phyloP scores from a whole-genome alignment of 2,113 vertebrate species.

The Microtus richardsoni region DNA sequence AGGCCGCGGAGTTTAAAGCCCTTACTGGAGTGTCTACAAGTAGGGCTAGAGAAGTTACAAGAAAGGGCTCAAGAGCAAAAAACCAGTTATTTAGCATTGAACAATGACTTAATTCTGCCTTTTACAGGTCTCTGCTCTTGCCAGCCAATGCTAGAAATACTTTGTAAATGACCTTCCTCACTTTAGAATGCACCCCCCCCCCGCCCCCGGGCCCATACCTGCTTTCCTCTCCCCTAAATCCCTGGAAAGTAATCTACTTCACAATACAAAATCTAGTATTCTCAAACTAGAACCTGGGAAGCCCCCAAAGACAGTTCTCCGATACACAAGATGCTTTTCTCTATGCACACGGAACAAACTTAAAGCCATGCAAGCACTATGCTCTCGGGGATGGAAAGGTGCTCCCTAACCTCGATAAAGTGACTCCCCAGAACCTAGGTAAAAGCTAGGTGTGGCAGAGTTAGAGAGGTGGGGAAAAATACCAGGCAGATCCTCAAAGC shows the following conservation, averaged over 20 bases:
- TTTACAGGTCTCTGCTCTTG: neutral
- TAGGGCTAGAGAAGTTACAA: constrained; percentile 5
- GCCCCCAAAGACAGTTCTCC: constrained; percentile 6
- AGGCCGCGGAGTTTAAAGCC: constrained; percentile 3
- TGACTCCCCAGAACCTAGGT: neutral
- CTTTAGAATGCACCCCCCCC: neutral
- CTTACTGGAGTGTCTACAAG: neutral
- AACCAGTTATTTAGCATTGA: neutral
- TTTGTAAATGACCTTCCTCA: neutral
- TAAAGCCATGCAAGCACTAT: neutral
- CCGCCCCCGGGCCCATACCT: neutral
- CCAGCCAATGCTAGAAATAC: constrained; percentile 16
- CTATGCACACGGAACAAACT: constrained; percentile 6
- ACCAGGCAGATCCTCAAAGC: neutral
- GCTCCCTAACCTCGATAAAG: neutral
- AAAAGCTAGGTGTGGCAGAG: neutral
- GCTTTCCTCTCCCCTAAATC: neutral
- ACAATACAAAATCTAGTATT: constrained; percentile 22
- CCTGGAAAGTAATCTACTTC: neutral
- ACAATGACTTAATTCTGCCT: constrained; percentile 4
- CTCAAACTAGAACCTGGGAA: constrained; percentile 16
- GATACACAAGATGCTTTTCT: neutral
- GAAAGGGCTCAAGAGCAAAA: neutral
- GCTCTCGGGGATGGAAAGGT: neutral
- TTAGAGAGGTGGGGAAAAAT: neutral